Conservation (phyloP, 2,797 vertebrate genomes). For the Leptodactylus fallax region DNA sequence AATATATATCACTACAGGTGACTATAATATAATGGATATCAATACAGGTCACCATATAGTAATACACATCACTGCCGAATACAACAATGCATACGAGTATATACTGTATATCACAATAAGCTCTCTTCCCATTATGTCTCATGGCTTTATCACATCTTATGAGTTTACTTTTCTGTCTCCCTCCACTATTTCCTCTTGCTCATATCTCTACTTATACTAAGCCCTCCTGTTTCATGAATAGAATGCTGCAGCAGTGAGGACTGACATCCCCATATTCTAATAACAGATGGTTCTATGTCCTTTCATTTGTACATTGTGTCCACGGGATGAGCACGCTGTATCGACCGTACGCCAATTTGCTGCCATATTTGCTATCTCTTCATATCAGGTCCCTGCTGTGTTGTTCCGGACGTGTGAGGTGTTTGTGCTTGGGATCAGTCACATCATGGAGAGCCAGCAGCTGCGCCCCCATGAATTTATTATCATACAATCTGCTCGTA, state of each 20-base stretch:
- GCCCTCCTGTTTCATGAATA: not conserved
- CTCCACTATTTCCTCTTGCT: too few species aligned
- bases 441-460: not conserved
- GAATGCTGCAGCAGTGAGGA: not conserved
- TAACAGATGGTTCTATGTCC: not conserved
- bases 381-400: not conserved
- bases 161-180: too few species aligned
- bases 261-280: not conserved
- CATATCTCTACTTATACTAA: too few species aligned
- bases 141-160: too few species aligned
- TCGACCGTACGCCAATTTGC: not conserved
- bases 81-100: too few species aligned
- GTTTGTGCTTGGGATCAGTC: not conserved
- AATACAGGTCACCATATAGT: too few species aligned
- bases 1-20: too few species aligned
- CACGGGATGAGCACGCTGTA: not conserved
- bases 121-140: too few species aligned
- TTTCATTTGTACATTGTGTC: too few species aligned
- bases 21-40: too few species aligned
- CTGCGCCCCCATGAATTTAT: slow-evolving; percentile 3
- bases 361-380: not conserved
- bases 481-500: slow-evolving; percentile 27
- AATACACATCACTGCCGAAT: too few species aligned
- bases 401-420: not conserved
- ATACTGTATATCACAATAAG: too few species aligned